Base-by-base conservation (phyloP, 2,888 invertebrate genomes). In the Volucella bombylans region DNA sequence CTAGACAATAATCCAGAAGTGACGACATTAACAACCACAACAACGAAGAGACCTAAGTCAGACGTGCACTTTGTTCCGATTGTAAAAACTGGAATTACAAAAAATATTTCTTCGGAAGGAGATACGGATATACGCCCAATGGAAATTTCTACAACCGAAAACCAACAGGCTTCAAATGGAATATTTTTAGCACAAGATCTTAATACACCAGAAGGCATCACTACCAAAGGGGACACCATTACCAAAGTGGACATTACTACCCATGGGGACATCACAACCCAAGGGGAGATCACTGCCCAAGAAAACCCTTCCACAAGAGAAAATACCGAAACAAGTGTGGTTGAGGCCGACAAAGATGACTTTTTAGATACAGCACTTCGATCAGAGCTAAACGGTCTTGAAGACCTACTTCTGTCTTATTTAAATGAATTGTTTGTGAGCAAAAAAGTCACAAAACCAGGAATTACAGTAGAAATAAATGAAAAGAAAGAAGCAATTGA, bases 401-500 rank as follows among this genome's bases (percentile, higher is more conserved):
- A 91, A 78, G 87, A 88, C 6, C 78, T 90, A 67, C 87, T 91
- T 1, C 79, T 87, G n/a, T 89, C 90, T 39, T 91, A 90, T 82
- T 88, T 90, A 1, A 87, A 88, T 45, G 88, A 78, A 49, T 23
- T 86, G 8, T 78, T 86, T n/a, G 43, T 14, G 0, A 50, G 61
- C n/a, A 78, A 78, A 61, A 41, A 69, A 49, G 65, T 82, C 14
- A 1, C 15, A 9, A 69, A 49, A n/a, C 88, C 89, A 2, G 90
- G 89, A 0, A 80, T 91, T 45, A 86, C 90, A 6, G 67, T 90
- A 15, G 89, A 89, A 41, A 73, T 91, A 2, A 89, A 89, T 49
- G 87, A 88, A 23, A 88, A 88, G 64, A 87, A 87, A 6, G 86
- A 85, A 38, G 92, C 91, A 0, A 92, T 93, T 67, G 93, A 93